phyloP scores from a whole-genome alignment of 2,113 vertebrate genomes.

The Odontesthes bonariensis region DNA sequence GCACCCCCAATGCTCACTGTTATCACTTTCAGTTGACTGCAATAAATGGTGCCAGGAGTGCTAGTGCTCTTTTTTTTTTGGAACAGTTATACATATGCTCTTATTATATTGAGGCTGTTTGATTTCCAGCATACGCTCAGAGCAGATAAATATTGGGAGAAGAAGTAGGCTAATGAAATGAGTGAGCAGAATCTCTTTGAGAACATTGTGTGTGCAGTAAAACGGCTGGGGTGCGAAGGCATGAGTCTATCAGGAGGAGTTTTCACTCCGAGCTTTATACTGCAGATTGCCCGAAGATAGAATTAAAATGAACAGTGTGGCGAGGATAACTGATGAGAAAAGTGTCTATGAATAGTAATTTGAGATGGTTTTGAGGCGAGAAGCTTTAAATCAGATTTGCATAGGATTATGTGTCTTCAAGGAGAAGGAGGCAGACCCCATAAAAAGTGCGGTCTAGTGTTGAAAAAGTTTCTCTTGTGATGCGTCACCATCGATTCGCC shows the following conservation, averaged over 20 bases:
- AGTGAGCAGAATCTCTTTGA: slow-evolving; percentile 16
- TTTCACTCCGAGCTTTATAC: slow-evolving; percentile 15
- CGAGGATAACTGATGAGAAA: slow-evolving; percentile 34
- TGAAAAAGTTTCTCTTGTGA: slow-evolving; percentile 22
- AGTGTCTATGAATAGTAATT: slow-evolving; percentile 53
- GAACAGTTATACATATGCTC: slow-evolving; percentile 56
- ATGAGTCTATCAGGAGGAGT: slow-evolving; percentile 34
- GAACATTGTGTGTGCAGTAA: slow-evolving; percentile 14
- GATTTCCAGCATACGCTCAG: slow-evolving; percentile 41
- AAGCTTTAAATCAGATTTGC: slow-evolving; percentile 39
- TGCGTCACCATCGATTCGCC: slow-evolving; percentile 14
- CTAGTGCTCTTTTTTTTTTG: slow-evolving; percentile 31
- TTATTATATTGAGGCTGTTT: slow-evolving; percentile 57
- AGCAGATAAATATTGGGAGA: slow-evolving; percentile 67
- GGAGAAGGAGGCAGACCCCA: slow-evolving; percentile 48
- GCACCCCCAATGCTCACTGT: slow-evolving; percentile 27
- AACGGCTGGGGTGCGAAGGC: slow-evolving; percentile 9
- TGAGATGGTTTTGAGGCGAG: slow-evolving; percentile 49
- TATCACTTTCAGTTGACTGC: slow-evolving; percentile 25
- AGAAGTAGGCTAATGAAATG: slow-evolving; percentile 54
- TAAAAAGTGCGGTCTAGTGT: slow-evolving; percentile 50
- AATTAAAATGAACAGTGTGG: slow-evolving; percentile 36
- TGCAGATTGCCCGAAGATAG: slow-evolving; percentile 16
- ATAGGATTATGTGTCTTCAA: slow-evolving; percentile 47
- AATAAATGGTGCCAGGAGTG: slow-evolving; percentile 36